Conservation (phyloP, 1,140 invertebrate species). For the Doryteuthis pealeii region DNA sequence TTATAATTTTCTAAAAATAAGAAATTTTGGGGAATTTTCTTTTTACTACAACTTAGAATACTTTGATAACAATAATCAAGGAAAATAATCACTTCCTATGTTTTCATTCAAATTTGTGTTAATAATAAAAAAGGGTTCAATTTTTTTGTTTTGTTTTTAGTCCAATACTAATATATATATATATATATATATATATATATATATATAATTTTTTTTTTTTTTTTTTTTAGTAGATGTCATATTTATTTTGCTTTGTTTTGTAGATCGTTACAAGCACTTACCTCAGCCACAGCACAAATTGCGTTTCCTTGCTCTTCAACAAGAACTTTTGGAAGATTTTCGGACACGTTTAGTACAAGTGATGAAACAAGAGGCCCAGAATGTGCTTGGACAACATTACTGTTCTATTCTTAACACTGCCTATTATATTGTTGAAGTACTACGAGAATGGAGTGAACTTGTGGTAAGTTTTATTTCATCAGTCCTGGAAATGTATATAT, state of each 20-base stretch:
- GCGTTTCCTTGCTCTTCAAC: slow-evolving; percentile 84
- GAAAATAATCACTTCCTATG: too few species aligned
- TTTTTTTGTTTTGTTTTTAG: too few species aligned
- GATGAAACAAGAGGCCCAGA: slow-evolving; percentile 65
- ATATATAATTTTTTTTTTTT: background rate
- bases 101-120: too few species aligned
- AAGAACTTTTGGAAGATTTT: slow-evolving; percentile 88
- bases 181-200: too few species aligned
- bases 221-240: background rate
- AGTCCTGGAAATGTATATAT: too few species aligned
- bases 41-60: too few species aligned
- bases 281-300: slow-evolving; percentile 83
- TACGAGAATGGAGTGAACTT: slow-evolving; percentile 84
- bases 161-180: too few species aligned
- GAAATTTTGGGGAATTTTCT: too few species aligned
- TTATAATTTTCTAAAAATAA: too few species aligned
- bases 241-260: background rate
- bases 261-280: slow-evolving; percentile 78
- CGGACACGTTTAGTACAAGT: slow-evolving; percentile 78
- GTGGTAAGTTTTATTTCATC: slow-evolving; percentile 73
- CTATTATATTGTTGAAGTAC: slow-evolving; percentile 75
- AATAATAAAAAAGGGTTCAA: too few species aligned
- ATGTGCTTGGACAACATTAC: slow-evolving; percentile 67
- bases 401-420: slow-evolving; percentile 81
- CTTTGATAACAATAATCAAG: too few species aligned